Percentiles rank a stretch among this genome's conserved stretches.
Evolutionary conservation across 1,140 invertebrate genomes (phyloP).

Genomic region (Dendroctonus ponderosae): DNA sequence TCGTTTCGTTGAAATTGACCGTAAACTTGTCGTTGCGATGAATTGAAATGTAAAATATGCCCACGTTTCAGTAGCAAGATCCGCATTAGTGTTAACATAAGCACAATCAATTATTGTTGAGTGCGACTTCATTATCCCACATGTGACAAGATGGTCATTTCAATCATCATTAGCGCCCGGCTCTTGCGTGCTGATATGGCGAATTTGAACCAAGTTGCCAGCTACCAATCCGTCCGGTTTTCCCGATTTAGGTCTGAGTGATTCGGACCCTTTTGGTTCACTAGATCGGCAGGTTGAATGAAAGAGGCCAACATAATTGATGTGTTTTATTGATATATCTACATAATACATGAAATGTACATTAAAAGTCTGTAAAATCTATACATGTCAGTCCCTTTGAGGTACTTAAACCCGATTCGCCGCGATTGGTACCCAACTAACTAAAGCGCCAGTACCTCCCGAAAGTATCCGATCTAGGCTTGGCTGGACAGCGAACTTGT

Average conservation of each 20-base stretch:
- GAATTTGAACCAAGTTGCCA: background rate
- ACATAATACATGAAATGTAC: slow-evolving; percentile 40
- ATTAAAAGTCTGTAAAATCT: slow-evolving; percentile 24
- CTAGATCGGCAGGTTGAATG: too few relatives aligned
- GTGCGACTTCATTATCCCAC: slow-evolving; percentile 4
- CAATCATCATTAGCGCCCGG: slow-evolving; percentile 4
- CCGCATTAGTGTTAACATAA: slow-evolving; percentile 10
- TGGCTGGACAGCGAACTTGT: background rate
- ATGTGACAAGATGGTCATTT: slow-evolving; percentile 11
- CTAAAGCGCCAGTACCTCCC: too few relatives aligned
- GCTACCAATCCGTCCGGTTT: too few relatives aligned
- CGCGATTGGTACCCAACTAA: background rate
- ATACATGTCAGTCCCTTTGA: slow-evolving; percentile 35
- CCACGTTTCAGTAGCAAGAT: slow-evolving; percentile 7
- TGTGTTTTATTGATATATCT: slow-evolving; percentile 32
- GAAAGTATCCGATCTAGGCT: too few relatives aligned
- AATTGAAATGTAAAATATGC: background rate
- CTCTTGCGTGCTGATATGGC: background rate
- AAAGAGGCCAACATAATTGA: background rate
- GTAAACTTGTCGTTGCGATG: too few relatives aligned
- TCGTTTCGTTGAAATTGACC: too few relatives aligned
- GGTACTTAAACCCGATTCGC: background rate
- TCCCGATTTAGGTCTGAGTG: too few relatives aligned
- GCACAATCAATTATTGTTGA: slow-evolving; percentile 10
- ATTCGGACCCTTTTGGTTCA: too few relatives aligned